Conservation (phyloP, 2,797 vertebrate species). For the Mycteria americana region DNA sequence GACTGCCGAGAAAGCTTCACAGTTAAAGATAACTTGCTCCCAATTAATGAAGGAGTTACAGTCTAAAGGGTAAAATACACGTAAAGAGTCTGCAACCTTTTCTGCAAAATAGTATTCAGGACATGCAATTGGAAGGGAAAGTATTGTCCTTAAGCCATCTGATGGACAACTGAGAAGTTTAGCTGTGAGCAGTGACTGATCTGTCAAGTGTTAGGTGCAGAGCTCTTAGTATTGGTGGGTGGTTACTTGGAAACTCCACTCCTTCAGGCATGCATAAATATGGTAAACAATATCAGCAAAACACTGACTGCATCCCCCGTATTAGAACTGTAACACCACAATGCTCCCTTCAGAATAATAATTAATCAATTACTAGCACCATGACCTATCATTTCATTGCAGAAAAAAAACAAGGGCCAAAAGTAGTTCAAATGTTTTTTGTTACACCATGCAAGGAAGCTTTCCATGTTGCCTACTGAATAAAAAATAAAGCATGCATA, state of each 20-base stretch:
- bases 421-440: background rate
- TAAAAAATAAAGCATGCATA: background rate
- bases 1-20: background rate
- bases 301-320: background rate
- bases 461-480: background rate
- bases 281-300: background rate
- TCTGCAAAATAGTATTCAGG: background rate
- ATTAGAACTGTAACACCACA: background rate
- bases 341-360: background rate
- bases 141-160: background rate
- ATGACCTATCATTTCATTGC: background rate
- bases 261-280: fast-evolving
- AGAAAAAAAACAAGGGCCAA: background rate
- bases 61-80: background rate
- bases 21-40: background rate
- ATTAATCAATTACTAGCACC: background rate
- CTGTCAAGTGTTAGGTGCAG: background rate
- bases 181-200: background rate
- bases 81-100: background rate
- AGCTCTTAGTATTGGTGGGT: background rate
- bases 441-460: background rate
- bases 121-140: background rate
- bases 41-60: background rate
- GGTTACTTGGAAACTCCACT: background rate
- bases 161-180: background rate